Evolutionary conservation across 1,140 invertebrate species (phyloP).

Genomic region (Zaprionus africanus): DNA sequence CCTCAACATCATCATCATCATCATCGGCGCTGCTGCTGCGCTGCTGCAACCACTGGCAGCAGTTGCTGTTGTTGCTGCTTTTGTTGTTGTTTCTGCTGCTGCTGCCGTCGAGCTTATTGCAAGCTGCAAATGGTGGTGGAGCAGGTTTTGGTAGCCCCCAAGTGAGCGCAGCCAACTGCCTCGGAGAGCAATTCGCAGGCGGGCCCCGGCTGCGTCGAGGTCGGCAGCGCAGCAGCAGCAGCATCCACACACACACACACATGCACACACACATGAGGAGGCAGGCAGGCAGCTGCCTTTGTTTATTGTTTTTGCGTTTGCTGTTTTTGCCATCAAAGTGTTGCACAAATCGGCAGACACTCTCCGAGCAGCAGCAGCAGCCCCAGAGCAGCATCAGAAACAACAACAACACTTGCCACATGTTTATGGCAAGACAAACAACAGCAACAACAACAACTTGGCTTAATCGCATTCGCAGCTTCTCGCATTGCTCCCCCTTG

Average conservation of each 20-base stretch:
- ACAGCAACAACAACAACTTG: conserved; percentile 43
- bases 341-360: conserved; percentile 66
- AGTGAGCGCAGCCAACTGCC: conserved; percentile 53
- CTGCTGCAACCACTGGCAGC: conserved; percentile 23
- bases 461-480: conserved; percentile 56
- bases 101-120: conserved; percentile 38
- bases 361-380: conserved; percentile 28
- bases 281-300: conserved; percentile 31
- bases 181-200: conserved; percentile 63
- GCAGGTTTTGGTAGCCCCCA: conserved; percentile 65
- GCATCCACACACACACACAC: conserved; percentile 35
- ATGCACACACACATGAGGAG: conserved; percentile 10
- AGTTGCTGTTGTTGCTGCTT: conserved; percentile 32
- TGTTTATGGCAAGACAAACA: conserved; percentile 60
- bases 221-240: conserved; percentile 34
- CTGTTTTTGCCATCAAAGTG: conserved; percentile 49
- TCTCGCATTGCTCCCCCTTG: conserved; percentile 20
- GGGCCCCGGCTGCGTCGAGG: conserved; percentile 39
- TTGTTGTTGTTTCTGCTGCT: conserved; percentile 38
- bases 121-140: conserved; percentile 80
- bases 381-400: conserved; percentile 14
- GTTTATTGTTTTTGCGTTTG: conserved; percentile 51
- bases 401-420: conserved; percentile 55
- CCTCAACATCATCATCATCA: conserved; percentile 25
- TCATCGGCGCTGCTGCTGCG: conserved; percentile 28